Base-by-base conservation (phyloP, 2,888 invertebrate species). In the Clostera curtula region DNA sequence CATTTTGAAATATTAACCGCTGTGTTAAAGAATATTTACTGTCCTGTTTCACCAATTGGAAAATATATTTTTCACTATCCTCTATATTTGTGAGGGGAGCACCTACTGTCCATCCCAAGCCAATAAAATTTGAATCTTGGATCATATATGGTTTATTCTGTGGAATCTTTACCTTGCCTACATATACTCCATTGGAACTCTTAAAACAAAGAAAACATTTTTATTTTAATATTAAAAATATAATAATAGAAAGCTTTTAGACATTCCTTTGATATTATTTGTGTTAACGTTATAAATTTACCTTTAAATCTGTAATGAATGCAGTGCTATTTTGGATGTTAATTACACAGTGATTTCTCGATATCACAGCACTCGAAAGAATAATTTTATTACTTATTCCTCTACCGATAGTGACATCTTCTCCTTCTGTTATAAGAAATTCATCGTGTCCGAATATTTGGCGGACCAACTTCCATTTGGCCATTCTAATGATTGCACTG, bases 181-280 rank as follows among this genome's bases (percentile, higher is more conserved):
- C 59, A 58, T 59, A 89, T 10, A 87, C 71, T 25, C 88, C 89
- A 74, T 89, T 89, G 3, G 85, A 68, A 54, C 88, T 88, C 88
- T 88, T 50, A 37, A 79, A 71, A 36, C 34, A 31, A 48, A 34
- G 43, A 35, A 29, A 36, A 27, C 12, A 15, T 5, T 8, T 15
- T 15, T 15, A 5, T 5, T 4, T 15, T 5, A 15, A 15, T 5
- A 5, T 6, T 5, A 6, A 5, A 15, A 15, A 15, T 15, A 15
- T 15, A 4, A 6, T 6, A 5, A 15, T 6, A 15, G 15, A 15
- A 4, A 15, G 15, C 15, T 15, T 4, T 6, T 4, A 17, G 9
- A 16, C n/a, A 12, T 14, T 8, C n/a, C n/a, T n/a, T n/a, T n/a
- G n/a, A n/a, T n/a, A n/a, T n/a, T n/a, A n/a, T n/a, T n/a, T n/a